Percentiles rank a stretch among this genome's conserved stretches.
Evolutionary conservation across 2,888 invertebrate species (phyloP).

Genomic region (Acleris holmiana): DNA sequence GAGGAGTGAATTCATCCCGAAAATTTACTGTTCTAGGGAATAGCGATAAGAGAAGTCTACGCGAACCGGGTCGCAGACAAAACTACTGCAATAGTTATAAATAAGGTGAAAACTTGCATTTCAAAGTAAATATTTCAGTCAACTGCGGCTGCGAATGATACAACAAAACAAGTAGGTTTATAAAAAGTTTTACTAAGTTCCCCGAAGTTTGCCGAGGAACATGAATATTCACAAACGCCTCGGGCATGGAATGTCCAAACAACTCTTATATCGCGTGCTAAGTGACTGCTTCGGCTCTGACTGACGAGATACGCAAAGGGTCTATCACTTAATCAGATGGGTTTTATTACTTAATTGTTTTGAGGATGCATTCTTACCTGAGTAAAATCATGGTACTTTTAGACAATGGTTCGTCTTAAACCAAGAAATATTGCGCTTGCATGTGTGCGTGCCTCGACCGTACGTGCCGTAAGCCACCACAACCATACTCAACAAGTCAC

Average conservation of each 20-base stretch:
- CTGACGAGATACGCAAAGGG: constrained; percentile 31
- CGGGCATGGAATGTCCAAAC: constrained; percentile 59
- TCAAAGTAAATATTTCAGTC: constrained; percentile 49
- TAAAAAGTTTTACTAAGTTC: constrained; percentile 59
- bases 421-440: too few species aligned
- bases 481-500: too few species aligned
- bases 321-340: background rate
- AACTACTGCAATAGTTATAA: constrained; percentile 19
- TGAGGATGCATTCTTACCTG: too few species aligned
- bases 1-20: too few species aligned
- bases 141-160: constrained; percentile 46
- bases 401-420: too few species aligned
- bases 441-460: too few species aligned
- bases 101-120: constrained; percentile 31
- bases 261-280: constrained; percentile 63
- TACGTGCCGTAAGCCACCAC: too few species aligned
- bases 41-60: too few species aligned
- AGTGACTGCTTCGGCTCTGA: constrained; percentile 44
- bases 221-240: constrained; percentile 73
- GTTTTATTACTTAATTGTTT: background rate
- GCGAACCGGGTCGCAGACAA: background rate
- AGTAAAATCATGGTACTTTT: too few species aligned
- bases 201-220: constrained; percentile 56
- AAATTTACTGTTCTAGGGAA: too few species aligned
- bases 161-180: constrained; percentile 50